Percentiles rank a stretch among this genome's conserved stretches.
Conservation (phyloP, 2,797 vertebrate species). For the Cynodonichthys magdalenae region DNA sequence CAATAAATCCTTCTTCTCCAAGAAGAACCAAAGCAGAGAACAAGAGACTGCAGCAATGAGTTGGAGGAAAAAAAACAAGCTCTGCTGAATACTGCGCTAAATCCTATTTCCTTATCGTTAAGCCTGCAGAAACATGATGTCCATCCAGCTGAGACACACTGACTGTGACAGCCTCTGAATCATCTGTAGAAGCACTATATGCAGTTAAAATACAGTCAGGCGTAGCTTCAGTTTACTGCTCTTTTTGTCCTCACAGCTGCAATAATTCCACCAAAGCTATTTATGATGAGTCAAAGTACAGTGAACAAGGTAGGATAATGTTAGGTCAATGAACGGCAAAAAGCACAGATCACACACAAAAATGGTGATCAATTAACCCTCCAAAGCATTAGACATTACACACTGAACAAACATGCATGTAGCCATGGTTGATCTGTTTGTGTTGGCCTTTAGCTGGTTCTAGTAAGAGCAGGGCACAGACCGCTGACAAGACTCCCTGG, state of each 20-base stretch:
- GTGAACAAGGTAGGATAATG: constrained; percentile 29
- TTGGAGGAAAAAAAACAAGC: constrained; percentile 61
- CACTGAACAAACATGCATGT: constrained; percentile 12
- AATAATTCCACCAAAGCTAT: constrained; percentile 23
- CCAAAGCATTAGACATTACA: background rate
- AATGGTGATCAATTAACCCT: constrained; percentile 3
- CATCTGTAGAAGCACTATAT: constrained; percentile 38
- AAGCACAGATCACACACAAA: constrained; percentile 9
- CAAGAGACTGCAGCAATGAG: constrained; percentile 41
- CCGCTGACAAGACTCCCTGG: constrained; percentile 68
- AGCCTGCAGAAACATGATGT: constrained; percentile 59
- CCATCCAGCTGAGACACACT: constrained; percentile 54
- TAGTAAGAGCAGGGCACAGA: constrained; percentile 40
- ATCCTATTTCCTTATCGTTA: constrained; percentile 71
- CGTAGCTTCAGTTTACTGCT: constrained; percentile 15
- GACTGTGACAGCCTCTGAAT: constrained; percentile 59
- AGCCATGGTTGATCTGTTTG: constrained; percentile 29
- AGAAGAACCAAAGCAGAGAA: constrained; percentile 49
- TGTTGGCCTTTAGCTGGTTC: constrained; percentile 46
- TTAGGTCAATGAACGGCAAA: constrained; percentile 32
- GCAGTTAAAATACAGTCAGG: constrained; percentile 39
- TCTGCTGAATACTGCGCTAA: constrained; percentile 58
- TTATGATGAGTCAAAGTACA: constrained; percentile 56
- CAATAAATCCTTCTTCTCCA: constrained; percentile 39
- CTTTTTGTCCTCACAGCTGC: constrained; percentile 21